Conservation (phyloP, 1,140 invertebrate species). For the Bombyx mandarina region DNA sequence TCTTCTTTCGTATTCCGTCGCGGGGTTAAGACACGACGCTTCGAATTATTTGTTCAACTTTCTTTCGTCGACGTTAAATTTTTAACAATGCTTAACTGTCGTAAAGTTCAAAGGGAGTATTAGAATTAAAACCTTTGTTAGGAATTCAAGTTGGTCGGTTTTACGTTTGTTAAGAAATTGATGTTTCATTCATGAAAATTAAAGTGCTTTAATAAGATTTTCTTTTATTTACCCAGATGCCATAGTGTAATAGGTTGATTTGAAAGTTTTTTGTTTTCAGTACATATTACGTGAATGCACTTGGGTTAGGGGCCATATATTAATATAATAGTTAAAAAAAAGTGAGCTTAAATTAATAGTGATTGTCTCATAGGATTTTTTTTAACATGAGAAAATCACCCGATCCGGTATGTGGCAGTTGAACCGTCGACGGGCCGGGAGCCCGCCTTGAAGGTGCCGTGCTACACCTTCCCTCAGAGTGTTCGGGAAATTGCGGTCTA, state of each 20-base stretch:
- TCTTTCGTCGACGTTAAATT: conserved; percentile 24
- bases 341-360: no score
- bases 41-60: conserved; percentile 25
- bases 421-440: no score
- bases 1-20: conserved; percentile 30
- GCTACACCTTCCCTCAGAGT: no score
- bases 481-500: no score
- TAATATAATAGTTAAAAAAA: no score
- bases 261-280: neutral
- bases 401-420: no score
- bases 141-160: neutral
- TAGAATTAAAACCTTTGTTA: conserved; percentile 8
- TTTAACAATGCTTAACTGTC: conserved; percentile 37
- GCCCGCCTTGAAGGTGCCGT: no score
- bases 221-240: no score
- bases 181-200: neutral
- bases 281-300: neutral
- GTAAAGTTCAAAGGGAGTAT: conserved; percentile 27
- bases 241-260: neutral
- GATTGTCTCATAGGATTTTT: no score
- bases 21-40: conserved; percentile 26
- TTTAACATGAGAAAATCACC: no score
- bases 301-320: neutral
- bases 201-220: no score
- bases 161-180: neutral